phyloP scores from a whole-genome alignment of 2,113 vertebrate species.

The Mungos mungo region DNA sequence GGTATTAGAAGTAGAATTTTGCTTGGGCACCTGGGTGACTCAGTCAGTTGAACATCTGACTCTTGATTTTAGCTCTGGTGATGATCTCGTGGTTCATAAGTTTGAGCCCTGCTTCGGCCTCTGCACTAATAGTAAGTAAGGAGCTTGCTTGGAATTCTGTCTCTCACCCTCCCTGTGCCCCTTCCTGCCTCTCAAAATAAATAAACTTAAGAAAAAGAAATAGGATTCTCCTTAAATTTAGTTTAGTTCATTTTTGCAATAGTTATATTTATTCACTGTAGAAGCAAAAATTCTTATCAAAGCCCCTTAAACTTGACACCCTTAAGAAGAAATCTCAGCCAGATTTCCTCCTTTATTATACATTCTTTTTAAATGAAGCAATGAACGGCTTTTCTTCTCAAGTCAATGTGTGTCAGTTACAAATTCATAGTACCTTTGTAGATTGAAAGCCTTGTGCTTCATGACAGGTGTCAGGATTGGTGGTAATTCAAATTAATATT shows the following conservation, averaged over 20 bases:
- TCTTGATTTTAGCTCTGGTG: no score
- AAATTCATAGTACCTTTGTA: conserved; percentile 57
- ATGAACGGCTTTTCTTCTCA: conserved; percentile 66
- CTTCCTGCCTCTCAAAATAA: no score
- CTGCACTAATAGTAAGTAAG: no score
- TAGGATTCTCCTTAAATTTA: background rate
- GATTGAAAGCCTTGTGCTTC: conserved; percentile 72
- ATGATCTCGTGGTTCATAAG: no score
- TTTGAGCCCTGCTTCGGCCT: no score
- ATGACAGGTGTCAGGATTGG: conserved; percentile 75
- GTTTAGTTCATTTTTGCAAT: conserved; percentile 49
- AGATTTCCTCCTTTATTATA: conserved; percentile 59
- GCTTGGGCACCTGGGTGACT: background rate
- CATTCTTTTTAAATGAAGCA: conserved; percentile 52
- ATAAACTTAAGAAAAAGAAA: background rate
- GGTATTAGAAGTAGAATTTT: background rate
- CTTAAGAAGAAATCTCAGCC: conserved; percentile 50
- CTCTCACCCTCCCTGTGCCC: no score
- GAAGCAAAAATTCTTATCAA: conserved; percentile 59
- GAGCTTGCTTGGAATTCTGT: no score
- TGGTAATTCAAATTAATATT: conserved; percentile 76
- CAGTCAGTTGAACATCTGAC: no score
- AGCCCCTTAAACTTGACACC: conserved; percentile 18
- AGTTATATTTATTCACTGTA: conserved; percentile 34
- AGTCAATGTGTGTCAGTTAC: conserved; percentile 69